Percentiles rank a stretch among this genome's conserved stretches.
These are phyloP conservation scores for Leptopilina syphax DNA, from an alignment of 2,888 invertebrate genomes.

Conservation along the genomic window DNA sequence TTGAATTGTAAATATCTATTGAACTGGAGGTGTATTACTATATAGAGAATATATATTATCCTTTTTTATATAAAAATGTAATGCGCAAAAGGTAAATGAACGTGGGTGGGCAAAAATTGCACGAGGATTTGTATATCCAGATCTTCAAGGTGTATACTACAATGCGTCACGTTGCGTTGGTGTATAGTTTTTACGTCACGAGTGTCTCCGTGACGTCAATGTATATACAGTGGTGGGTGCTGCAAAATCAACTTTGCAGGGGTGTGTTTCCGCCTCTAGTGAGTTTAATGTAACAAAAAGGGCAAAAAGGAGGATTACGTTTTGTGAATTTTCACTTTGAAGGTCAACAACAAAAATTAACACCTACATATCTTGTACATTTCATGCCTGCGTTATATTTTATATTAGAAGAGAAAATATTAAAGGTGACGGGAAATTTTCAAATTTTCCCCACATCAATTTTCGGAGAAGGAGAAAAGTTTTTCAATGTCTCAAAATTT, in stretches of 20 bases:
- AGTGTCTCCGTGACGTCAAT: conserved; percentile 62
- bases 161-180: conserved; percentile 45
- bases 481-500: no score
- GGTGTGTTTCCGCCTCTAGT: conserved; percentile 53
- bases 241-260: conserved; percentile 61
- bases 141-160: conserved; percentile 9
- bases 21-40: no score
- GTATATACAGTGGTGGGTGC: conserved; percentile 43
- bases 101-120: neutral
- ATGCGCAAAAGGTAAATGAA: neutral
- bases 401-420: no score
- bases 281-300: neutral
- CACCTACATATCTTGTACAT: neutral
- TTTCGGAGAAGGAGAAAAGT: no score
- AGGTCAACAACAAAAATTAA: neutral
- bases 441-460: no score
- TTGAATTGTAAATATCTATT: no score
- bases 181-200: conserved; percentile 56
- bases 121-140: neutral
- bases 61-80: neutral
- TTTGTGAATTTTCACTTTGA: neutral
- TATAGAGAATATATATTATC: neutral
- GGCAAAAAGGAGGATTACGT: neutral
- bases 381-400: no score
- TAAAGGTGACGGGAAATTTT: no score